Percentiles rank a stretch among this genome's conserved stretches.
These are phyloP conservation scores for Halcyon malimbica DNA, from an alignment of 2,113 vertebrate genomes.

Conservation along the genomic window DNA sequence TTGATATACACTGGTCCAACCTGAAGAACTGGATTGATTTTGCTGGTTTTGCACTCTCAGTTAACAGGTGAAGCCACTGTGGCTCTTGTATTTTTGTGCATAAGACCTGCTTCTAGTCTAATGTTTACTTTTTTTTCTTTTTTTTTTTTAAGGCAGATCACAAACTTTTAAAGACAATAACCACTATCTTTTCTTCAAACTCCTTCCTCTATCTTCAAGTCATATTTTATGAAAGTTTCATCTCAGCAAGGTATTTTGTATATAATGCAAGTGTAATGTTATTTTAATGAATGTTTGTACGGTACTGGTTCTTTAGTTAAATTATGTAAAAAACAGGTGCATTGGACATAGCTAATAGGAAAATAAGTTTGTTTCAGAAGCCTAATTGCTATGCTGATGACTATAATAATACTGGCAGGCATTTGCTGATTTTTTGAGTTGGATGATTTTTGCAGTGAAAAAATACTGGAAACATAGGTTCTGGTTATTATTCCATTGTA, in stretches of 20 bases:
- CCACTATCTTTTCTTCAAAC: neutral
- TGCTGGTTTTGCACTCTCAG: neutral
- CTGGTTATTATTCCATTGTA: neutral
- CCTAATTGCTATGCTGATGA: neutral
- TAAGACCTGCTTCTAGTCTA: neutral
- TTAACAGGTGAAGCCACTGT: neutral
- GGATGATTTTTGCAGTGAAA: neutral
- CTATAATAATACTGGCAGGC: neutral
- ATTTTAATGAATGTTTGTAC: constrained; percentile 22
- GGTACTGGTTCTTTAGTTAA: neutral
- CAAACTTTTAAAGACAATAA: neutral
- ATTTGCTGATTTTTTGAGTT: neutral
- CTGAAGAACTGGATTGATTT: neutral
- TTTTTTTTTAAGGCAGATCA: neutral
- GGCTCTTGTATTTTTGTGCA: neutral
- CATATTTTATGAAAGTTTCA: neutral
- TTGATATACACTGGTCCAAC: neutral
- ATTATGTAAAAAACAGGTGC: constrained; percentile 5
- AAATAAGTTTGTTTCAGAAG: constrained; percentile 30
- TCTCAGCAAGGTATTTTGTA: neutral
- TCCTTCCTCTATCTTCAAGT: neutral
- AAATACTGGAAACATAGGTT: neutral
- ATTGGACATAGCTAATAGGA: constrained; percentile 7
- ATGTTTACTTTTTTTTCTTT: neutral
- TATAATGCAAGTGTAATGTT: neutral